Base-by-base conservation (phyloP, 2,113 vertebrate species). In the Bagarius yarrelli region DNA sequence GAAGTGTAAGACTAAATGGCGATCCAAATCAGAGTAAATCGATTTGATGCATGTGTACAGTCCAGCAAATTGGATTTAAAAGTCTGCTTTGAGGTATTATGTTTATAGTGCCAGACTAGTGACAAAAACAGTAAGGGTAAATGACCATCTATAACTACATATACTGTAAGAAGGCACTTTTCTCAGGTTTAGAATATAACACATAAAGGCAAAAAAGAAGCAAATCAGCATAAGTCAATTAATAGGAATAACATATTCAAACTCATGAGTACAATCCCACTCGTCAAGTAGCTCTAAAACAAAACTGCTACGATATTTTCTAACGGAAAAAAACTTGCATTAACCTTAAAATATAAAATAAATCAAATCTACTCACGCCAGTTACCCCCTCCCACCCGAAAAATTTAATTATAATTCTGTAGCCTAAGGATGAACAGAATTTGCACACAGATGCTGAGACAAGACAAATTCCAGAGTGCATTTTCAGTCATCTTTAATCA, bases 1-100 rank as follows among this genome's bases (percentile, higher is more conserved):
- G 36, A 85, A 70, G 59, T 30, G 72, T 40, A 47, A 16, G 73
- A 82, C 32, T 67, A 52, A 85, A 72, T 60, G 60, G 25, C 52
- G 32, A 70, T 27, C 8, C 56, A 71, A 64, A 79, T 71, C 53
- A 82, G n/a, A 75, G n/a, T 32, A 40, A 32, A 81, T 78, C 67
- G 60, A 55, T 60, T 74, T 71, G 40, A 81, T 44, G 19, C 61
- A 40, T 5, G 11, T 34, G 23, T 44, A 25, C 11, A 44, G 27
- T 73, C 47, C 21, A 27, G 59, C 40, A 12, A 47, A 52, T 44
- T 60, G 21, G 79, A 61, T 32, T 72, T 61, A 13, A 71, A 71
- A 61, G 40, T 8, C 60, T 53, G 64, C 61, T n/a, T 60, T 19
- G 14, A 67, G 30, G 50, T 44, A 61, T 40, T n/a, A n/a, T 4